Percentiles rank a stretch among this genome's conserved stretches.
Evolutionary conservation across 2,113 vertebrate species (phyloP).

Genomic region (Pseudorectes ferrugineus): DNA sequence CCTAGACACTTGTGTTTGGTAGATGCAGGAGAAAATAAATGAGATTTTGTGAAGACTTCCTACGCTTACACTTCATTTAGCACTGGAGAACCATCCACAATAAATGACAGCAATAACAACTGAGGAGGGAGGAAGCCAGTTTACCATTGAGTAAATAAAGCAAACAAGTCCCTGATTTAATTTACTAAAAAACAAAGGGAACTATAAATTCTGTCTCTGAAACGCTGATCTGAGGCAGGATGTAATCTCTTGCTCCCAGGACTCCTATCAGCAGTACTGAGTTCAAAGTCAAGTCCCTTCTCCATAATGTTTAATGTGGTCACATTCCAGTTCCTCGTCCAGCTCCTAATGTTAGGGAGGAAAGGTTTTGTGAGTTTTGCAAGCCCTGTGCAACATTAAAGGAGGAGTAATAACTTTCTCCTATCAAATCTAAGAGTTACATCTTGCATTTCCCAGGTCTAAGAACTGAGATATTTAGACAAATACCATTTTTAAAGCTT

Average conservation of each 20-base stretch:
- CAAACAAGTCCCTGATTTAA: constrained; percentile 34
- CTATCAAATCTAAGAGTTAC: background rate
- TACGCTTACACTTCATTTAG: constrained; percentile 11
- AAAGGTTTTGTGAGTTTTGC: background rate
- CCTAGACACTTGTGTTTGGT: background rate
- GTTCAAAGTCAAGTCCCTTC: background rate
- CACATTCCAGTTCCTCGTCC: background rate
- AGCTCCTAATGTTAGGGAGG: background rate
- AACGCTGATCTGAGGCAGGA: background rate
- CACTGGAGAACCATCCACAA: constrained; percentile 10
- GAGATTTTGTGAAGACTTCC: constrained; percentile 2
- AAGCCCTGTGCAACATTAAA: background rate
- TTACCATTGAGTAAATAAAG: constrained; percentile 38
- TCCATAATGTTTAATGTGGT: background rate
- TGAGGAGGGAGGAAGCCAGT: background rate
- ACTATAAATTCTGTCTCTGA: background rate
- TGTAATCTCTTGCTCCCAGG: background rate
- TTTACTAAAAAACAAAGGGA: background rate
- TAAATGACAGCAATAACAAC: constrained; percentile 42
- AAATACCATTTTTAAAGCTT: background rate
- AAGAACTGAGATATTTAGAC: background rate
- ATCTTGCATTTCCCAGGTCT: background rate
- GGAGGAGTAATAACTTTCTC: background rate
- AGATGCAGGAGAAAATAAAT: background rate
- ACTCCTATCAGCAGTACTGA: background rate